Evolutionary conservation across 2,888 invertebrate genomes (phyloP).

Genomic region (Cosmopolites sordidus): DNA sequence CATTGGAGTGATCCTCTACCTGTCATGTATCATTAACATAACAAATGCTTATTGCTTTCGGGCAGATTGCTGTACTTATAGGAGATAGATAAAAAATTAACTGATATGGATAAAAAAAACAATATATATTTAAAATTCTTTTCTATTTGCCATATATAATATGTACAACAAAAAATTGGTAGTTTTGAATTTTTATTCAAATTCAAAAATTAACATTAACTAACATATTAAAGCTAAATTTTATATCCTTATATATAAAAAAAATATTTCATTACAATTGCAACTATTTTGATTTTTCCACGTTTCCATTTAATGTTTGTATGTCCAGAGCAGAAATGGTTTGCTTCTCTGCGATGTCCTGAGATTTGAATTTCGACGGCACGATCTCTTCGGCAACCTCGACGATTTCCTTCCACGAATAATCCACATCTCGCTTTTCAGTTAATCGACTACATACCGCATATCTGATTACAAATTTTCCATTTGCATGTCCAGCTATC

Average conservation of each 20-base stretch:
- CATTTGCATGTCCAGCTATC: constrained; percentile 69
- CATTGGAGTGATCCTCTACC: too few relatives aligned
- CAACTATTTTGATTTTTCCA: constrained; percentile 35
- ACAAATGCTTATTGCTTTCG: too few relatives aligned
- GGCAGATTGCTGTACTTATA: too few relatives aligned
- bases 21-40: too few relatives aligned
- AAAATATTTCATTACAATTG: background rate
- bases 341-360: constrained; percentile 12
- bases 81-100: too few relatives aligned
- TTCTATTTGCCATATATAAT: background rate
- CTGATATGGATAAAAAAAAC: too few relatives aligned
- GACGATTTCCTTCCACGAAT: constrained; percentile 56
- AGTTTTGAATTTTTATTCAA: background rate
- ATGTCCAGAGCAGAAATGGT: constrained; percentile 25
- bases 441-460: constrained; percentile 75
- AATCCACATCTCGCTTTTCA: constrained; percentile 66
- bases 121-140: too few relatives aligned
- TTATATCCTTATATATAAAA: background rate
- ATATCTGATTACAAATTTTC: constrained; percentile 71
- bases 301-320: constrained; percentile 27
- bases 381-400: constrained; percentile 34
- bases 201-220: background rate
- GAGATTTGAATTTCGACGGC: constrained; percentile 12
- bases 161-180: background rate
- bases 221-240: background rate